phyloP scores from a whole-genome alignment of 2,888 invertebrate genomes.

The Dioctria rufipes region DNA sequence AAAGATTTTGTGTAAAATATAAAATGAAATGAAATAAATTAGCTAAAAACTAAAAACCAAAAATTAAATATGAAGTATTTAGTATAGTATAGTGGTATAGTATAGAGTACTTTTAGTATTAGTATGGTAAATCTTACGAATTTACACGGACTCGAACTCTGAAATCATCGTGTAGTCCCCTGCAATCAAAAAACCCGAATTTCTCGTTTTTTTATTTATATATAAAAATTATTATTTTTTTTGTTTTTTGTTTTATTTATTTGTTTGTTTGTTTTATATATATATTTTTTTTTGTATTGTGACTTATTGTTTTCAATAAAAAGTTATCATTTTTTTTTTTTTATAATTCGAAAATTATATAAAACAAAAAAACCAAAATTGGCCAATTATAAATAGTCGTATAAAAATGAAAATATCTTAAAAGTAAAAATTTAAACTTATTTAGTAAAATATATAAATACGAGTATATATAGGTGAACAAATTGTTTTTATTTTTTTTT shows the following conservation, averaged over 20 bases:
- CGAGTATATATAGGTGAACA: too few relatives aligned
- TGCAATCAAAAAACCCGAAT: conserved; percentile 71
- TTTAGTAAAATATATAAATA: too few relatives aligned
- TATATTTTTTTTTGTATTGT: conserved; percentile 46
- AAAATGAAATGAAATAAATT: conserved; percentile 26
- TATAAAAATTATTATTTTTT: conserved; percentile 59
- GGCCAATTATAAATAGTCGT: too few relatives aligned
- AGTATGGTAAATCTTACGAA: conserved; percentile 78
- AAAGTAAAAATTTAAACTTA: too few relatives aligned
- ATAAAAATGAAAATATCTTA: too few relatives aligned
- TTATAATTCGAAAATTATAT: too few relatives aligned
- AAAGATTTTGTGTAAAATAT: conserved; percentile 21
- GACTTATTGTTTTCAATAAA: conserved; percentile 23
- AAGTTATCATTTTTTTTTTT: too few relatives aligned
- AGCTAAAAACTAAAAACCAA: too few relatives aligned
- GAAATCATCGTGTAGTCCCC: conserved; percentile 84
- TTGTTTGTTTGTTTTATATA: conserved; percentile 62
- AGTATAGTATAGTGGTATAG: conserved; percentile 34
- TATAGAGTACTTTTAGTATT: conserved; percentile 59
- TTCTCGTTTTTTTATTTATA: conserved; percentile 58
- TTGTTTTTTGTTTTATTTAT: conserved; percentile 60
- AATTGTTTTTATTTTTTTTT: too few relatives aligned
- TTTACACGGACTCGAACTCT: conserved; percentile 88
- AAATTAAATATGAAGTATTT: conserved; percentile 33
- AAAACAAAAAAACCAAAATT: too few relatives aligned